phyloP scores from a whole-genome alignment of 1,140 invertebrate genomes.

The Medauroidea extradentata region DNA sequence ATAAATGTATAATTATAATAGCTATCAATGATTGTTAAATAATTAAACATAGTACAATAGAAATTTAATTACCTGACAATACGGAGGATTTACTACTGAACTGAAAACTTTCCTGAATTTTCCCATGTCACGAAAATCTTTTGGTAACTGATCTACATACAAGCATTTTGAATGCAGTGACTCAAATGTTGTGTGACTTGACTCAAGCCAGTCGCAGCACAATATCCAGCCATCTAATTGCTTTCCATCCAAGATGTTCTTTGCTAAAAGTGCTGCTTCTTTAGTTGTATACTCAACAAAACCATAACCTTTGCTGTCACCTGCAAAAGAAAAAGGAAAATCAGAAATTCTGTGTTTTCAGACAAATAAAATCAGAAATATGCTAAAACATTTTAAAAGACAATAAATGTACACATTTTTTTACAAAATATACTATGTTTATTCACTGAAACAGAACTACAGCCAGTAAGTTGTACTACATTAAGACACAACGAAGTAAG shows the following conservation, averaged over 20 bases:
- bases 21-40: no score
- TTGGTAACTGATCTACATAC: conserved; percentile 50
- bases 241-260: conserved; percentile 47
- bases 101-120: conserved; percentile 53
- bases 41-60: no score
- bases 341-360: no score
- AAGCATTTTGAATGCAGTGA: conserved; percentile 53
- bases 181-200: conserved; percentile 45
- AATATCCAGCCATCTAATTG: conserved; percentile 40
- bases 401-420: no score
- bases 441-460: no score
- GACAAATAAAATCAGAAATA: no score
- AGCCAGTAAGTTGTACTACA: no score
- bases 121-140: conserved; percentile 50
- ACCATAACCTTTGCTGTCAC: conserved; percentile 56
- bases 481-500: no score
- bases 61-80: conserved; percentile 51
- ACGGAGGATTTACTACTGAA: conserved; percentile 49
- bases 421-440: no score
- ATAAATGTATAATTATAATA: no score
- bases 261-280: conserved; percentile 47
- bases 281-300: conserved; percentile 53
- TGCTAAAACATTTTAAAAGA: no score
- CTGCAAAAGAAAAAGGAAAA: no score
- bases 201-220: conserved; percentile 53